Evolutionary conservation across 2,888 invertebrate genomes (phyloP).

Genomic region (Neelides folsomi): DNA sequence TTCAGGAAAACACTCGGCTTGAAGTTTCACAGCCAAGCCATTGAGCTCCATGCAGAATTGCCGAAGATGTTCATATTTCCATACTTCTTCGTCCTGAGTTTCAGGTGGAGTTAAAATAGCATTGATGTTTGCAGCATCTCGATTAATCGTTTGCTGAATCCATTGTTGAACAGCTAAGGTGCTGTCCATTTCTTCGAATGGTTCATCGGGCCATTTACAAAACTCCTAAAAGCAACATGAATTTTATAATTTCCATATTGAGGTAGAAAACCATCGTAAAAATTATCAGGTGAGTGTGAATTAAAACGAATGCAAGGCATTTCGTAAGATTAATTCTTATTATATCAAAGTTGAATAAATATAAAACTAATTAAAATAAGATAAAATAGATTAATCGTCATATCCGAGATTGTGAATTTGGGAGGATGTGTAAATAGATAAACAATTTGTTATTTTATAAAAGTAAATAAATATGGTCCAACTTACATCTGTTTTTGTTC

Average conservation of each 20-base stretch:
- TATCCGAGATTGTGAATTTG: too few relatives aligned
- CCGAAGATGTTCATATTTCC: slow-evolving; percentile 98
- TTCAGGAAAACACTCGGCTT: slow-evolving; percentile 90
- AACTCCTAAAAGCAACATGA: slow-evolving; percentile 56
- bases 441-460: too few relatives aligned
- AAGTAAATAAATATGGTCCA: too few relatives aligned
- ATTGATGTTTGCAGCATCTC: slow-evolving; percentile 85
- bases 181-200: slow-evolving; percentile 99
- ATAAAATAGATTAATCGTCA: too few relatives aligned
- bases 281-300: too few relatives aligned
- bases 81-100: slow-evolving; percentile 94
- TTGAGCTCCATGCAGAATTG: slow-evolving; percentile 99
- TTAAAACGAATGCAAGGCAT: too few relatives aligned
- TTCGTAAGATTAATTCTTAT: too few relatives aligned
- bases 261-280: too few relatives aligned
- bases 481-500: slow-evolving; percentile 72
- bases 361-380: too few relatives aligned
- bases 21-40: slow-evolving; percentile 90
- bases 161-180: slow-evolving; percentile 96
- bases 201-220: slow-evolving; percentile 94
- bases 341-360: too few relatives aligned
- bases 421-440: too few relatives aligned
- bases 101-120: slow-evolving; percentile 91
- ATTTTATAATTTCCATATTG: too few relatives aligned
- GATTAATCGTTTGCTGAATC: slow-evolving; percentile 91